Evolutionary conservation across 2,113 vertebrate genomes (phyloP), one percentile per base, ranked within the genome.

Genomic region (Tympanuchus pallidicinctus): DNA sequence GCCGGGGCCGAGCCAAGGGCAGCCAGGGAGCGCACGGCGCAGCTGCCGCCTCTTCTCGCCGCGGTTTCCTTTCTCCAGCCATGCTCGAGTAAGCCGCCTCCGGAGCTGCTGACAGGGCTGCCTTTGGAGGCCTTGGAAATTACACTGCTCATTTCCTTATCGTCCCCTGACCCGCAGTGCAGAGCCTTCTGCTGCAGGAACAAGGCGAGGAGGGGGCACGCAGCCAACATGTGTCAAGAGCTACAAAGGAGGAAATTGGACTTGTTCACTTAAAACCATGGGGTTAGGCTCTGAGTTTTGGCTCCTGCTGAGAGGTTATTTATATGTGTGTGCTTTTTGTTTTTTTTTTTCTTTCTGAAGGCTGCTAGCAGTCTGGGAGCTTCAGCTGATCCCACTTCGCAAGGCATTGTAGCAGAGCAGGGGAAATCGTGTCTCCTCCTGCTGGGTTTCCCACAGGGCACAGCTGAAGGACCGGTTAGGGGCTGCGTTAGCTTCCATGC

Each of bases 161-260:
- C 92, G 66, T 95, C 93, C 93, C 78, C 14, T 40, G 95, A 94
- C 95, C 96, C 3, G 47, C 96, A 14, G 93, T 96, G 95, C 28
- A 42, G 96, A 97, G 96, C 95, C 92, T 97, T 97, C 97, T 97
- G 97, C 97, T 96, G 92, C 73, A 84, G 96, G 96, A 97, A 93
- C 95, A 87, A 97, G 96, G 96, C 92, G 75, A 77, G 96, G 91
- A 93, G 94, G 82, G 73, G 83, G 97, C 97, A 97, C 18, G 43
- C 93, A 88, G 96, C 97, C 97, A 98, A 95, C 95, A 70, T 97
- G 96, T 97, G 98, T 97, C 97, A 97, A 67, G 96, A 97, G 94
- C 96, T 97, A 96, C 97, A 97, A 95, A 97, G 97, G 97, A 97
- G 97, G 95, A 98, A 98, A 97, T 98, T 97, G 97, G 97, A 97